Evolutionary conservation across 2,888 invertebrate species (phyloP), one percentile per base, ranked within the genome.

Genomic region (Drosophila mimica): DNA sequence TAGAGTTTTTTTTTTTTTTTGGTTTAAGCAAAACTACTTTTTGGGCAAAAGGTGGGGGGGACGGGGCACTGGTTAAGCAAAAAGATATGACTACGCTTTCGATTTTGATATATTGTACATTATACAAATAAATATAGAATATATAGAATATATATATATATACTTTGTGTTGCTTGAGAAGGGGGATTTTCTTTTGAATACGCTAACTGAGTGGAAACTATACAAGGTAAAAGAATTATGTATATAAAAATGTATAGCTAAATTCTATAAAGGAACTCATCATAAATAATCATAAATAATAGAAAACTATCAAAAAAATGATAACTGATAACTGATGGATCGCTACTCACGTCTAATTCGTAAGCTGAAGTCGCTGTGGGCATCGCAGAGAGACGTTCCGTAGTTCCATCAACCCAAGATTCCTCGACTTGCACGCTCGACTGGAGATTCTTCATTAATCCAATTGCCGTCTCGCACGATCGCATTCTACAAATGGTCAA

Each of bases 391-490:
- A 98, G 94, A 92, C 97, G 97, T 78, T 94, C 95, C 91, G 96
- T 97, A 25, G 96, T 96, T 81, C 97, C 97, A 91, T 98, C 97
- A 70, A 98, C 95, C 96, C 98, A 98, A 88, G 96, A 96, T 83
- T 97, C 97, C 93, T 99, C 98, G 81, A 96, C 96, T 91, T 97
- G 96, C 85, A 98, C 95, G 31, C 98, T 97, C 70, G 96, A 97
- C 91, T 97, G 96, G 93, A 98, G 98, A 93, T 97, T 97, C 91
- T 98, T 97, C 91, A 99, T 95, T 79, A 98, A 95, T 90, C 97
- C 97, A 91, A 97, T 97, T 0, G 98, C 98, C 34, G 97, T 96
- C 92, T 99, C 98, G 91, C 98, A 97, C 92, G 97, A 97, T 80
- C 97, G 95, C 73, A 99, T 94, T 93, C 99, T 97, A 74, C 17